phyloP scores from a whole-genome alignment of 2,888 invertebrate genomes.

The Heliconius cydno region DNA sequence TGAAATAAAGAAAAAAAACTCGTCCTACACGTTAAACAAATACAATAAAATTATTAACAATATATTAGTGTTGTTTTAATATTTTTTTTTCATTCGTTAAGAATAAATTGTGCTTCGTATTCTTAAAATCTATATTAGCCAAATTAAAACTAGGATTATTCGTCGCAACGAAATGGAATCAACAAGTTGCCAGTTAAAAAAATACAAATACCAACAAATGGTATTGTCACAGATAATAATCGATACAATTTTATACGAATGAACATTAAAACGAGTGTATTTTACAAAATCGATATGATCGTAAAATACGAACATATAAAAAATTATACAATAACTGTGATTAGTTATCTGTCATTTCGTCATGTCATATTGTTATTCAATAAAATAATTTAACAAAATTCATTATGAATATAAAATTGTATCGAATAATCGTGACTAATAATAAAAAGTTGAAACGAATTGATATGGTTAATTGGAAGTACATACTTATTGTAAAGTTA shows the following conservation, averaged over 20 bases:
- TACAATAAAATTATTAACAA: constrained; percentile 81
- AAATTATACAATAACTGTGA: neutral
- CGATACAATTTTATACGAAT: constrained; percentile 19
- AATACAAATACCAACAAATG: constrained; percentile 37
- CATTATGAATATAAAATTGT: neutral
- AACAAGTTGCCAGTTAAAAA: constrained; percentile 59
- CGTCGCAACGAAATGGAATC: constrained; percentile 54
- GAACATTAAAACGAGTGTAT: neutral
- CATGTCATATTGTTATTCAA: neutral
- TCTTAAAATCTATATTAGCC: constrained; percentile 79
- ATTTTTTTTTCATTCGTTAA: constrained; percentile 55
- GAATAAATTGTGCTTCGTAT: constrained; percentile 78
- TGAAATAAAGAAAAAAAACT: constrained; percentile 64
- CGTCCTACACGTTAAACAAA: constrained; percentile 68
- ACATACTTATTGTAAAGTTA: constrained; percentile 74
- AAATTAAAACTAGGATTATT: constrained; percentile 61
- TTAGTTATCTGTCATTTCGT: constrained; percentile 4
- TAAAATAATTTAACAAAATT: neutral
- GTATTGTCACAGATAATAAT: constrained; percentile 36
- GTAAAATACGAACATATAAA: neutral
- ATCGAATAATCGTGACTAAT: constrained; percentile 32
- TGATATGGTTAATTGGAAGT: constrained; percentile 80
- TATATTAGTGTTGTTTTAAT: constrained; percentile 77
- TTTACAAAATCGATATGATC: neutral
- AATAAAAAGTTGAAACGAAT: constrained; percentile 53